A percentile compares a stretch with the other conserved stretches of the same genome.
phyloP scores from a whole-genome alignment of 1,140 invertebrate genomes.

The Papilio polytes region DNA sequence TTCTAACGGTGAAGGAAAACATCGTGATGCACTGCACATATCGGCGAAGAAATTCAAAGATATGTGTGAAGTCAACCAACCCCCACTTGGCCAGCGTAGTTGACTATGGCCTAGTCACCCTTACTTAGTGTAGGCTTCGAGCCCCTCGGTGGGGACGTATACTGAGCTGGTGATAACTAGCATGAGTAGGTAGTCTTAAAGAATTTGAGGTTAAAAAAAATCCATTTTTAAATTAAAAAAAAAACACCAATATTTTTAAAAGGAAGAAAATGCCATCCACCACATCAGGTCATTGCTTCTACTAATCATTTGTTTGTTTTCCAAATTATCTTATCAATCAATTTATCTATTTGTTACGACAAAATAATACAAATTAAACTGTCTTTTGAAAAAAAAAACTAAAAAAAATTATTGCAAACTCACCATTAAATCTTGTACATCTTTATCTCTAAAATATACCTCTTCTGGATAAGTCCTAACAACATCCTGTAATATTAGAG shows the following conservation, averaged over 20 bases:
- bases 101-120: too few relatives aligned
- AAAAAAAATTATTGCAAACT: constrained; percentile 62
- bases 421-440: constrained; percentile 89
- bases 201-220: too few relatives aligned
- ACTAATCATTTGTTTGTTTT: background rate
- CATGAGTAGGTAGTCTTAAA: too few relatives aligned
- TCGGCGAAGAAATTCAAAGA: too few relatives aligned
- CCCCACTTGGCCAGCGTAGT: too few relatives aligned
- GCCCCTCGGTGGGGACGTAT: too few relatives aligned
- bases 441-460: constrained; percentile 88
- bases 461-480: constrained; percentile 92
- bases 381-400: background rate
- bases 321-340: background rate
- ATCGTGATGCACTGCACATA: too few relatives aligned
- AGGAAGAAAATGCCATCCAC: background rate
- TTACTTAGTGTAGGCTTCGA: too few relatives aligned
- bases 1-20: too few relatives aligned
- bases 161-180: too few relatives aligned
- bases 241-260: background rate
- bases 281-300: background rate
- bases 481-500: constrained; percentile 91
- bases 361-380: background rate
- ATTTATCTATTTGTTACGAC: background rate
- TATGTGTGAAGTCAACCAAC: too few relatives aligned
- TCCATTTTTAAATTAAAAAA: background rate